Evolutionary conservation across 2,888 invertebrate genomes (phyloP).

Genomic region (Patella pellucida): DNA sequence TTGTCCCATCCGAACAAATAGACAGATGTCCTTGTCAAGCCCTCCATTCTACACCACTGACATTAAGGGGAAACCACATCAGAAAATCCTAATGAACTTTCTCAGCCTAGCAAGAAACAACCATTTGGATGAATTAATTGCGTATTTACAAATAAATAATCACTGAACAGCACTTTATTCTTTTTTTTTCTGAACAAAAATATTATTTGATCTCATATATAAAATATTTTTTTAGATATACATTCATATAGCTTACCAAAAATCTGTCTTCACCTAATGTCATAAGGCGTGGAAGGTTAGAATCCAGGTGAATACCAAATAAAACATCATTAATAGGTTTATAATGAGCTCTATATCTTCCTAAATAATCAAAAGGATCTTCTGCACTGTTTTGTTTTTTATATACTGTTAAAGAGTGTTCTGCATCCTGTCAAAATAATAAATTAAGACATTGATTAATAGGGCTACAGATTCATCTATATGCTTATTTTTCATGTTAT

Average conservation of each 20-base stretch:
- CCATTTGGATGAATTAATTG: not conserved
- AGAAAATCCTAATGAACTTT: not conserved
- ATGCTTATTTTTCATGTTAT: too few species aligned
- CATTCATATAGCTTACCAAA: constrained; percentile 52
- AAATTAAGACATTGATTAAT: constrained; percentile 2
- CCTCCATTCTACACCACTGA: not conserved
- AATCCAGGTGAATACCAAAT: constrained; percentile 68
- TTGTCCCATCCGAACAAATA: too few species aligned
- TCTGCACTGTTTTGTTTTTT: constrained; percentile 45
- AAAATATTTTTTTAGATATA: not conserved
- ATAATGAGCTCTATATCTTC: constrained; percentile 70
- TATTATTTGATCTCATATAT: not conserved
- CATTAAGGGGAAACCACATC: not conserved
- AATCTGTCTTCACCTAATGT: constrained; percentile 69
- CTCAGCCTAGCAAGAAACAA: not conserved
- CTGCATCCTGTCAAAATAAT: constrained; percentile 61
- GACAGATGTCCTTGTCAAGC: too few species aligned
- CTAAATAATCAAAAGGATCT: constrained; percentile 64
- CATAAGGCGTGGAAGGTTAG: constrained; percentile 63
- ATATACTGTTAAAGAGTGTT: constrained; percentile 65
- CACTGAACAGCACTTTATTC: too few species aligned
- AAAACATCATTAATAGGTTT: constrained; percentile 67
- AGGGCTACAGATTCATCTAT: too few species aligned
- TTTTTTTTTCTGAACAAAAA: not conserved
- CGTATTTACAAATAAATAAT: not conserved